Base-by-base conservation (phyloP, 1,140 invertebrate species). In the Zaprionus capensis region DNA sequence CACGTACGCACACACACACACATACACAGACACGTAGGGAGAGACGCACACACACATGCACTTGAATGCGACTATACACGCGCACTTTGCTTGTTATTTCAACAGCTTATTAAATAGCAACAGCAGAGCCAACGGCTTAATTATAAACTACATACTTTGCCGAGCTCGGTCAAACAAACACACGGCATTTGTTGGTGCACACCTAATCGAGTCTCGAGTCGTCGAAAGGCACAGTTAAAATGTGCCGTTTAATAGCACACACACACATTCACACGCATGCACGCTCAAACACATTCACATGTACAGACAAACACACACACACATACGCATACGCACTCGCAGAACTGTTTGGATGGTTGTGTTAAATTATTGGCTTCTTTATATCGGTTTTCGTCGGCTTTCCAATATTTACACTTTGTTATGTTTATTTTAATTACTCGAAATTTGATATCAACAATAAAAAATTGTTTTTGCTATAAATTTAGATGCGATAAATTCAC, bases 71-170 rank as follows among this genome's bases (percentile, higher is more conserved):
- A 41, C 70, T 36, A 69, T 64, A 80, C 73, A 77, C 70, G 71
- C 73, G 61, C 71, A 78, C 53, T 76, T 70, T 56, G 74, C 62
- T 81, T 71, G 71, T 83, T 83, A 84, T 72, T 88, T 83, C 22
- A 49, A 59, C 61, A 56, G 65, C 61, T 69, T 70, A 59, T 44
- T 38, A 34, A 66, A 56, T 28, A 31, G 46, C 41, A 53, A 24
- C 24, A 65, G 24, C 57, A 17, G 57, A 34, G 57, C 53, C 53
- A 58, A 4, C 66, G 26, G 51, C 41, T 66, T 65, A 69, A 77
- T 77, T 62, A 64, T 53, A 64, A 68, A 53, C 53, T 56, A 77
- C 20, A 56, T 31, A 62, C 31, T 65, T 57, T 74, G 61, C 14
- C 24, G 34, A 59, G 70, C 56, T 26, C 46, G 17, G 26, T 46